Evolutionary conservation across 2,888 invertebrate genomes (phyloP).

Genomic region (Agonopterix arenella): DNA sequence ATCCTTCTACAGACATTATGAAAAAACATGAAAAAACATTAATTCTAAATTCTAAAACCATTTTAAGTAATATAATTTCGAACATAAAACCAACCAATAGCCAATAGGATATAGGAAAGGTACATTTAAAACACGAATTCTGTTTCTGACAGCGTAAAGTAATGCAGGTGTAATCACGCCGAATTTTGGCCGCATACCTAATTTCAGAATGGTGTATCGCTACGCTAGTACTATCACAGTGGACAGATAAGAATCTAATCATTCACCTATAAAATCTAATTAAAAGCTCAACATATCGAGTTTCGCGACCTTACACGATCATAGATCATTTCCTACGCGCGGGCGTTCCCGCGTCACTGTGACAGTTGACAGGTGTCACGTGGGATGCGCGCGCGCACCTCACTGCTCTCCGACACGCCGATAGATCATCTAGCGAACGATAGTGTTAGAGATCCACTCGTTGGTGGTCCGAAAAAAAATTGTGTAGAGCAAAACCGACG

Average conservation of each 20-base stretch:
- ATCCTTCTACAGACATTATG: conserved; percentile 25
- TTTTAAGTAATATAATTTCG: conserved; percentile 35
- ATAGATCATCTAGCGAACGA: conserved; percentile 66
- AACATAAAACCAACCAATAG: conserved; percentile 45
- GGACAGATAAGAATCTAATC: conserved; percentile 12
- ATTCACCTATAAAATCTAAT: conserved; percentile 35
- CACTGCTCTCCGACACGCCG: conserved; percentile 39
- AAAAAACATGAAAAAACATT: conserved; percentile 10
- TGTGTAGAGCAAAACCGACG: conserved; percentile 38
- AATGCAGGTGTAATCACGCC: too few relatives aligned
- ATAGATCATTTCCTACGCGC: conserved; percentile 51
- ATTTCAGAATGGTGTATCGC: too few relatives aligned
- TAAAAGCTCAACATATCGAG: conserved; percentile 54
- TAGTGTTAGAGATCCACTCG: conserved; percentile 59
- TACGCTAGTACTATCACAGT: not conserved
- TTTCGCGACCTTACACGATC: conserved; percentile 57
- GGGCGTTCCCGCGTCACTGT: conserved; percentile 60
- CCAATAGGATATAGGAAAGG: too few relatives aligned
- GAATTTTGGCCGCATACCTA: too few relatives aligned
- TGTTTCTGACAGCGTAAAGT: conserved; percentile 64
- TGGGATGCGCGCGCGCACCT: conserved; percentile 52
- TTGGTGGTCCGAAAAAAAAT: conserved; percentile 57
- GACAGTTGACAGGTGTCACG: conserved; percentile 73
- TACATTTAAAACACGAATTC: conserved; percentile 61
- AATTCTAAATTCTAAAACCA: not conserved